Base-by-base conservation (phyloP, 1,140 invertebrate genomes). In the Triops cancriformis region DNA sequence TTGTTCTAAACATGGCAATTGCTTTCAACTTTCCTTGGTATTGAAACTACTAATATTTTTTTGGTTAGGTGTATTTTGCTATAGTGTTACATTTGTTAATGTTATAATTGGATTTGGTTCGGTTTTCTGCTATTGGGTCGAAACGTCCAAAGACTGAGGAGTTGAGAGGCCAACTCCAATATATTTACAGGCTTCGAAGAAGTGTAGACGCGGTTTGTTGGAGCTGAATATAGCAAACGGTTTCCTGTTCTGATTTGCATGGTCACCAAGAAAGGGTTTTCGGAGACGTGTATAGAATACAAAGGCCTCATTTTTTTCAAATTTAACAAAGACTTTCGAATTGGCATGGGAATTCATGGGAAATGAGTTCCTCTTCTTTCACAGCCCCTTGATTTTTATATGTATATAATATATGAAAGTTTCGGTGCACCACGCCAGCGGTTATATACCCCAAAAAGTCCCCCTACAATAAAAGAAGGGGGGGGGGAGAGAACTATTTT, bases 311-410 rank as follows among this genome's bases (percentile, higher is more conserved):
- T 64, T 64, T n/a, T 0, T 64, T 64, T 64, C 10, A n/a, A 64
- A 18, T 4, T 5, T 64, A 64, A 64, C 51, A 64, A 64, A 64
- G 51, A 64, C 51, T 64, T 18, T 64, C 18, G 14, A 14, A 64
- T 64, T 64, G 51, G 51, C 51, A 64, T 64, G 51, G 51, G 51
- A 64, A 64, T 64, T 14, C 51, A 64, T 18, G 51, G 11, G 51
- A 64, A 64, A 64, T 64, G 51, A 64, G 51, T 64, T 64, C 51
- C 51, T 64, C 18, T 64, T 64, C 51, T 64, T 64, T 64, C 51
- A 64, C 51, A 64, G 51, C n/a, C 51, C 31, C 51, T 64, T 64
- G 51, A 64, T 64, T 64, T 64, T 64, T 64, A 23, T 64, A 64
- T 64, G 6, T 64, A 14, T 64, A 14, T 64, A n/a, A 64, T 6